Conservation (phyloP, 2,797 vertebrate species). For the Tolypeutes matacus region DNA sequence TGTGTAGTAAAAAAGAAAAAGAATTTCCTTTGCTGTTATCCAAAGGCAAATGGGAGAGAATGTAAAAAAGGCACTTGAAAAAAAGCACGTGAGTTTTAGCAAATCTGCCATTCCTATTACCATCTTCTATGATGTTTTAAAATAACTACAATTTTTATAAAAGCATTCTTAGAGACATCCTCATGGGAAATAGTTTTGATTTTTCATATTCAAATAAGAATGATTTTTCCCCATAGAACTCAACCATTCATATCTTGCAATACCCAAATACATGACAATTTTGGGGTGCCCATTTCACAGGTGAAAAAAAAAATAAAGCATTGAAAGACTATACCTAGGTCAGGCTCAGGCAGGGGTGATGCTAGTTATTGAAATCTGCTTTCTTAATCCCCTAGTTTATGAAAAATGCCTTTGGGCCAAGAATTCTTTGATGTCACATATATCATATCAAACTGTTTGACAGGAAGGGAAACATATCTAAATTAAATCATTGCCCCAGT, state of each 20-base stretch:
- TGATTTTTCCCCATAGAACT: neutral
- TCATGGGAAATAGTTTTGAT: neutral
- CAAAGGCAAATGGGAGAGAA: conserved; percentile 66
- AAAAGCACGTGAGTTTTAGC: conserved; percentile 71
- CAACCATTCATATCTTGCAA: conserved; percentile 23
- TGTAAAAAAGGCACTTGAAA: conserved; percentile 53
- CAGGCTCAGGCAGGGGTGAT: neutral
- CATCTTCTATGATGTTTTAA: conserved; percentile 58
- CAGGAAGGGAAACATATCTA: conserved; percentile 76
- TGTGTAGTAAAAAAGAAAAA: conserved; percentile 74
- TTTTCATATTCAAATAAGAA: neutral
- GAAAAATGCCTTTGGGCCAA: conserved; percentile 62
- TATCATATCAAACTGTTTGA: conserved; percentile 42
- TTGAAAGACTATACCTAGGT: neutral
- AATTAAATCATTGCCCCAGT: conserved; percentile 71
- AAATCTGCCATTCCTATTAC: neutral
- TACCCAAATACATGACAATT: neutral
- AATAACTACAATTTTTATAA: neutral
- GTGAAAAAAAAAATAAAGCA: conserved; percentile 31
- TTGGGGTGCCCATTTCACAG: neutral
- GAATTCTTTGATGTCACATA: conserved; percentile 16
- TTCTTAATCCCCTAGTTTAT: conserved; percentile 37
- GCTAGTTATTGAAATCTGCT: neutral
- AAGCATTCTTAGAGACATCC: neutral
- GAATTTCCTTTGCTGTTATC: conserved; percentile 74